Evolutionary conservation across 2,113 vertebrate species (phyloP), one percentile per base, ranked within the genome.

Genomic region (Bothrops jararaca): DNA sequence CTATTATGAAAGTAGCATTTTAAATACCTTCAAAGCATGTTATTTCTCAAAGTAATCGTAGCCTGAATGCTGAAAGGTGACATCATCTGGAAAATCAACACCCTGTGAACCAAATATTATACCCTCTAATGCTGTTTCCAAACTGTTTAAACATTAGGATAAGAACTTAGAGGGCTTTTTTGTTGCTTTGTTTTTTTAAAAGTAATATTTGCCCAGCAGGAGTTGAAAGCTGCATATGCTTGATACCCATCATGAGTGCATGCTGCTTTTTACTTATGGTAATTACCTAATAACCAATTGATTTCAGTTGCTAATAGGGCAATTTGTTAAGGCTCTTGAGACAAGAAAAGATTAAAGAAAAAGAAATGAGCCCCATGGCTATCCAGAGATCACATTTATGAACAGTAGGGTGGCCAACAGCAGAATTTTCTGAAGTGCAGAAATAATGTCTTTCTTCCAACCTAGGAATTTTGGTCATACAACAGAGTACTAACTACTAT

Each of bases 301-400:
- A 88, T 92, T 95, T 96, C 91, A 94, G 52, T 91, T 94, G 69
- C 90, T 93, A 5, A 80, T 69, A 1, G 6, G 45, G 74, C 74
- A 95, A 45, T 85, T 96, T 93, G 45, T 57, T 91, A 89, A 92
- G 95, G 42, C 5, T 85, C 89, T 86, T 85, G 86, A 91, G 18
- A 74, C 26, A 91, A 69, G 48, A 95, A 93, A 94, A 93, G 56
- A 94, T n/a, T 90, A 87, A 89, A 86, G 64, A 85, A 89, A 20
- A 50, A 86, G 23, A 57, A 93, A 93, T 18, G 24, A 56, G 60
- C 42, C 0, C 85, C 57, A 23, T 91, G 52, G 48, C 89, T 89
- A 93, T 53, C 69, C 91, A 91, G 93, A 93, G 93, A 95, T 52
- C 24, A 91, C 89, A 89, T 92, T 74, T 86, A 58, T 90, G 86